These are phyloP conservation scores for Myathropa florea DNA, from an alignment of 2,888 invertebrate species.

Conservation along the genomic window DNA sequence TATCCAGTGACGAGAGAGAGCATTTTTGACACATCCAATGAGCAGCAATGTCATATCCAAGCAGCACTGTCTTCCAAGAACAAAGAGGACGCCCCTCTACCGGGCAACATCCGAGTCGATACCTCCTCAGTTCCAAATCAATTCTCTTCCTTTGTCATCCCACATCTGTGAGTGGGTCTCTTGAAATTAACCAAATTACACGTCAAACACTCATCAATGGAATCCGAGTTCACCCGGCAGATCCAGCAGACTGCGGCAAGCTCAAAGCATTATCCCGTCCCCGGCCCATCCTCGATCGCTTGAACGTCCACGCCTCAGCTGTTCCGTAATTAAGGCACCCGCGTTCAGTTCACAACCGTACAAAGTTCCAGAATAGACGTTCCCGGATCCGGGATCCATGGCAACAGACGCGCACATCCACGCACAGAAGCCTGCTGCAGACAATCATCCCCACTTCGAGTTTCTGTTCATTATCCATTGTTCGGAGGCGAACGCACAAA, in stretches of 20 bases:
- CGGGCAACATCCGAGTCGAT: neutral
- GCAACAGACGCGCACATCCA: neutral
- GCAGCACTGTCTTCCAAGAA: too few relatives aligned
- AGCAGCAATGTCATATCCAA: too few relatives aligned
- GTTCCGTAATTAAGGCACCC: neutral
- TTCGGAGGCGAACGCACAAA: constrained; percentile 34
- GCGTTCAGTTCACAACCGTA: neutral
- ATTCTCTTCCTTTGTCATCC: neutral
- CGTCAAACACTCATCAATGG: neutral
- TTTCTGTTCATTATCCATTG: constrained; percentile 34
- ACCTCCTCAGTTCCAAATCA: neutral
- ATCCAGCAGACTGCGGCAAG: neutral
- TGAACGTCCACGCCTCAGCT: neutral
- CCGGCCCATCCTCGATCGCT: too few relatives aligned
- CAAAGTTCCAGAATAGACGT: neutral
- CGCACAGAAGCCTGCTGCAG: neutral
- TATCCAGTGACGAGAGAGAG: too few relatives aligned
- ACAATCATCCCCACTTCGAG: neutral
- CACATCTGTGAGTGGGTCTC: neutral
- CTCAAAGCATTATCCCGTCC: neutral
- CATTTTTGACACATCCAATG: too few relatives aligned
- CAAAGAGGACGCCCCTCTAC: too few relatives aligned
- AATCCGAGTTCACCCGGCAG: neutral
- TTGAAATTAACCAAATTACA: neutral
- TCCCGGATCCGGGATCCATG: neutral